A percentile compares a stretch with the other conserved stretches of the same genome.
Evolutionary conservation across 1,140 invertebrate species (phyloP).

Genomic region (Drosophila nikananu): DNA sequence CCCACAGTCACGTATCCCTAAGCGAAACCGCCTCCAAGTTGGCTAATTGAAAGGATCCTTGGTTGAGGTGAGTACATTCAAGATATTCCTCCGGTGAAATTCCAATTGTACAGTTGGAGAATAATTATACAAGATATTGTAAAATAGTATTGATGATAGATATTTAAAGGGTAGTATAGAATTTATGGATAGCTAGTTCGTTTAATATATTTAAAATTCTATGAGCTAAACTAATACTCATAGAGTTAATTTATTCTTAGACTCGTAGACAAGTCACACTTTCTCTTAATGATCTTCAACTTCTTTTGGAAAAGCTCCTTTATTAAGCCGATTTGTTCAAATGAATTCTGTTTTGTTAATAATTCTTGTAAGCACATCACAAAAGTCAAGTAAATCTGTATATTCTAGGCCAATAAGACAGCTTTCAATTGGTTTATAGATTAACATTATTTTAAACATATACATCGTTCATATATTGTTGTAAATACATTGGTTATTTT

Average conservation of each 20-base stretch:
- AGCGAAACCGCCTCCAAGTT: neutral
- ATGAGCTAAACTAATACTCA: neutral
- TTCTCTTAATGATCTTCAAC: too few relatives aligned
- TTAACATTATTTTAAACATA: too few relatives aligned
- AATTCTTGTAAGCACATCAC: neutral
- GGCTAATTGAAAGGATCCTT: constrained; percentile 12
- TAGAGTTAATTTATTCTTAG: too few relatives aligned
- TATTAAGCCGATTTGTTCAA: too few relatives aligned
- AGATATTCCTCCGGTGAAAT: neutral
- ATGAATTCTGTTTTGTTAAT: neutral
- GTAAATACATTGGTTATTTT: too few relatives aligned
- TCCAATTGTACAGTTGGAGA: neutral
- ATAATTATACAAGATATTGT: too few relatives aligned
- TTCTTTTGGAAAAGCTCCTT: too few relatives aligned
- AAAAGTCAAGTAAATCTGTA: neutral
- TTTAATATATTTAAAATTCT: neutral
- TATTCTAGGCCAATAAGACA: neutral
- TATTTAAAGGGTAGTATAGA: neutral
- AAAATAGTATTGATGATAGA: neutral
- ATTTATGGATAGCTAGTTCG: neutral
- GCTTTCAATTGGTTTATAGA: neutral
- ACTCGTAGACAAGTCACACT: too few relatives aligned
- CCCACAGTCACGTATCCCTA: constrained; percentile 15
- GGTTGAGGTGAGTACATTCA: constrained; percentile 41
- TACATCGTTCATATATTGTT: too few relatives aligned